phyloP scores from a whole-genome alignment of 2,113 vertebrate genomes.

The Pteruthius melanotis region DNA sequence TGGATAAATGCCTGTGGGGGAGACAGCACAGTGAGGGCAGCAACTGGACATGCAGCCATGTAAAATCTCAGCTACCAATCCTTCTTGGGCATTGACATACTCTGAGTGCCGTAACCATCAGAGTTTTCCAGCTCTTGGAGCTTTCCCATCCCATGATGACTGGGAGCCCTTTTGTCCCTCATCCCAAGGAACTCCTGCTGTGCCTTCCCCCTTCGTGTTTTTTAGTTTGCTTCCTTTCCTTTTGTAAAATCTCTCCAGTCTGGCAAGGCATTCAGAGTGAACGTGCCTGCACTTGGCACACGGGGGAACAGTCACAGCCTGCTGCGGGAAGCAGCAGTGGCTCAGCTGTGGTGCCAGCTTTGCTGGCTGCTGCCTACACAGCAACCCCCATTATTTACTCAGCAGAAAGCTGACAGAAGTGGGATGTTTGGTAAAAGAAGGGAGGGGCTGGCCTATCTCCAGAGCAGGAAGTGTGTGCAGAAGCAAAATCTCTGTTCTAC shows the following conservation, averaged over 20 bases:
- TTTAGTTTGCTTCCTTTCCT: neutral
- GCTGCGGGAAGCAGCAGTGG: neutral
- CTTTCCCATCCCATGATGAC: neutral
- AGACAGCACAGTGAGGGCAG: neutral
- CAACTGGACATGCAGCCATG: neutral
- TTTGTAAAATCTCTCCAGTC: neutral
- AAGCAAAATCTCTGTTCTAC: neutral
- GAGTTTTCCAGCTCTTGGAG: neutral
- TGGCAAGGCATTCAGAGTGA: neutral
- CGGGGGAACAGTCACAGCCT: neutral
- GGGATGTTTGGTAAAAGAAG: neutral
- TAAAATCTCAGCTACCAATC: neutral
- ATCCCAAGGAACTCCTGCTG: neutral
- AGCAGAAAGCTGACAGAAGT: neutral
- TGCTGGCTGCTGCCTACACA: neutral
- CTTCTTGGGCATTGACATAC: neutral
- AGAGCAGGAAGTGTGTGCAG: neutral
- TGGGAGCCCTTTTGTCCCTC: neutral
- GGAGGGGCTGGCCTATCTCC: neutral
- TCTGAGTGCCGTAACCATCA: neutral
- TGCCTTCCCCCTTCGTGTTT: neutral
- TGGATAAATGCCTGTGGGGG: conserved; percentile 84
- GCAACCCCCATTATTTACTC: neutral
- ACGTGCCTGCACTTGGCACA: neutral
- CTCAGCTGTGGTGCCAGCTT: neutral